Base-by-base conservation (phyloP, 2,113 vertebrate species). In the Cheilinus undulatus region DNA sequence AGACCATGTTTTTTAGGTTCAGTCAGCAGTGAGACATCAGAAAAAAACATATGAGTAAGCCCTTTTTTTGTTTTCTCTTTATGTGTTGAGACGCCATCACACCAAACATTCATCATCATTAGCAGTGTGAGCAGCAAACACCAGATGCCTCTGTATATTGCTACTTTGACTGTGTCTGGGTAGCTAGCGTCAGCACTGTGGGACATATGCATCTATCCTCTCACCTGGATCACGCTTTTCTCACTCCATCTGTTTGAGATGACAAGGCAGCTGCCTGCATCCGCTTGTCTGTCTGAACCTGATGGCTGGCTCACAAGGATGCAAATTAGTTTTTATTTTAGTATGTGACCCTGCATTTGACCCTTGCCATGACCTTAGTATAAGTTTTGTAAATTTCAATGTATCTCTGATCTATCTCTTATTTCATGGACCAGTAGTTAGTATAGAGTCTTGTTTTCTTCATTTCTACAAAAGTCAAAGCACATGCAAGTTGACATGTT, bases 71-170 rank as follows among this genome's bases (percentile, higher is more conserved):
- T 61, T 70, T 78, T 70, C 24, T 70, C 34, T 42, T n/a, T 72
- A 23, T 56, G 76, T 78, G 62, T 73, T 19, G 9, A 48, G 65
- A 73, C 52, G 22, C 59, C 45, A 19, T 79, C 83, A 63, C 23
- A 60, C 46, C 52, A 82, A 57, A 72, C 90, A 87, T 91, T 92
- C 82, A 91, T 93, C 88, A 86, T 91, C 87, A 91, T 92, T 92
- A 91, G 78, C 62, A 30, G 67, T 24, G 19, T 2, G 46, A 80
- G 83, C 84, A 79, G 78, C 65, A 60, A 83, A 80, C 84, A 86
- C 73, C 89, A 92, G 88, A 88, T 89, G 91, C 83, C 61, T 73
- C 28, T 20, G 36, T 80, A 62, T 62, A 76, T 61, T 73, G 54
- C 61, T 78, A 76, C 75, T 34, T 65, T 27, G 48, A 67, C 71